These are phyloP conservation scores for Heterodera filipjevi DNA, from an alignment of 2,888 invertebrate species.

Conservation along the genomic window DNA sequence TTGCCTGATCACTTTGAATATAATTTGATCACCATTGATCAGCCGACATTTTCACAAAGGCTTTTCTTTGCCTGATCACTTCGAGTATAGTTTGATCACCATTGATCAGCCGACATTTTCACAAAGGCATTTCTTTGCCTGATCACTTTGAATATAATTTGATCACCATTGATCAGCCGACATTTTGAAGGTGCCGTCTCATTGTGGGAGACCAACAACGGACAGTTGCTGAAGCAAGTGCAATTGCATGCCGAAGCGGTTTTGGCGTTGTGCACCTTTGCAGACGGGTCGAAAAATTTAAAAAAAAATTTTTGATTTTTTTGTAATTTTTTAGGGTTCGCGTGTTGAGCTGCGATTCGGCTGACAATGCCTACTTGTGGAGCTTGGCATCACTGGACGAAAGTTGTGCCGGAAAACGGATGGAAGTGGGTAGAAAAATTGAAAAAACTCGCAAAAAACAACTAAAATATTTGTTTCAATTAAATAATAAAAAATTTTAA, in stretches of 20 bases:
- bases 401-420: conserved; percentile 9
- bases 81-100: not conserved
- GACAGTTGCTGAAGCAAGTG: conserved; percentile 43
- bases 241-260: conserved; percentile 40
- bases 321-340: conserved; percentile 37
- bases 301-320: not conserved
- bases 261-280: conserved; percentile 30
- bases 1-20: not conserved
- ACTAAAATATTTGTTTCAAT: no score
- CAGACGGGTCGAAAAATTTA: not conserved
- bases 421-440: not conserved
- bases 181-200: conserved; percentile 44
- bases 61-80: not conserved
- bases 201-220: conserved; percentile 48
- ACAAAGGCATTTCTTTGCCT: no score
- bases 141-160: not conserved
- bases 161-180: not conserved
- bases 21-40: not conserved
- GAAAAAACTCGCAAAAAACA: not conserved
- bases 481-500: not conserved
- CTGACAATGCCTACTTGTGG: conserved; percentile 54
- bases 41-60: not conserved
- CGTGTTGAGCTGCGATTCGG: conserved; percentile 52
- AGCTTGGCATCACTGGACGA: conserved; percentile 47
- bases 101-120: no score